Evolutionary conservation across 2,888 invertebrate species (phyloP), one percentile per base, ranked within the genome.

Genomic region (Brachylomia viminalis): DNA sequence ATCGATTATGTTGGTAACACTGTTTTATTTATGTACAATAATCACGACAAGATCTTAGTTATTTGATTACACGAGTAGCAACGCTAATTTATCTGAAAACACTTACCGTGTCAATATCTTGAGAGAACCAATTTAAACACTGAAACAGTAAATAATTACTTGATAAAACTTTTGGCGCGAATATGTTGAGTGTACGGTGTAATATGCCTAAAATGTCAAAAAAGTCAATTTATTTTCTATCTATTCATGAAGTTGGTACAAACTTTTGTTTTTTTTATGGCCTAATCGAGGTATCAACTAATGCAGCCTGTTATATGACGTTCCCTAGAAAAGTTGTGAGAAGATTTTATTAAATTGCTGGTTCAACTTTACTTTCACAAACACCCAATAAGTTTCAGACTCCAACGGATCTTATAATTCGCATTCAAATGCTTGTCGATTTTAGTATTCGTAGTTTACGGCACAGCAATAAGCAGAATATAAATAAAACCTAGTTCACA

Each of bases 1-100:
- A 80, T 42, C 62, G 75, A 61, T 84, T 73, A 91, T 83, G 92
- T 92, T 92, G 92, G 92, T 88, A 92, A 84, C 87, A 83, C 88
- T 91, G 91, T 42, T 79, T 84, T 86, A 88, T 88, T 86, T 88
- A 88, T 83, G n/a, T 86, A 66, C n/a, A n/a, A 74, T 0, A 27
- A 78, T 0, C 17, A n/a, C 15, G 33, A 58, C 17, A 45, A 54
- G 27, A 33, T 42, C 30, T 1, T 15, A 30, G 3, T 49, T 56
- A 10, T 7, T 3, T 6, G 8, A 75, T 38, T 52, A 54, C 11
- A 30, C 23, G 7, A 56, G 13, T 62, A 64, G 3, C 15, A 49
- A 65, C 13, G 13, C 6, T 47, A 61, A n/a, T 69, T 20, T 30
- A 68, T 38, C 42, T 70, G 20, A 4, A 71, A 62, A 20, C 54